These are phyloP conservation scores for Pteropus rufus DNA, from an alignment of 2,797 vertebrate genomes.

Conservation along the genomic window DNA sequence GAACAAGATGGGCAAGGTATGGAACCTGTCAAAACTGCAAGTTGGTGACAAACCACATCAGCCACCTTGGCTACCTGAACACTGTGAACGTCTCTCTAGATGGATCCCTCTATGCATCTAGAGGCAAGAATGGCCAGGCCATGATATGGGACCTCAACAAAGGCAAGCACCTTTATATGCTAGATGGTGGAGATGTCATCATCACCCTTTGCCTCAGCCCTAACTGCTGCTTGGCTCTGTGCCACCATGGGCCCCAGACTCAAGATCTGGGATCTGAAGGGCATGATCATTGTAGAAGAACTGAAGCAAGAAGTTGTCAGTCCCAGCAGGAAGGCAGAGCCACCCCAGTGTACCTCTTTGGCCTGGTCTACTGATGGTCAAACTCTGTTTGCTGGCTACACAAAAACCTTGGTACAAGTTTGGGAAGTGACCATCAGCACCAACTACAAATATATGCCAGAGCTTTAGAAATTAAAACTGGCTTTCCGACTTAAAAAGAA, in stretches of 20 bases:
- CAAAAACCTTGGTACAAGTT: slow-evolving; percentile 94
- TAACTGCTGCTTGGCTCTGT: slow-evolving; percentile 97
- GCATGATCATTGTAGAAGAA: slow-evolving; percentile 95
- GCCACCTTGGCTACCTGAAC: slow-evolving; percentile 92
- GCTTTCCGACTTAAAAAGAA: not conserved
- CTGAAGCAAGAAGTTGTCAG: slow-evolving; percentile 96
- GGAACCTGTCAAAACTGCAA: slow-evolving; percentile 97
- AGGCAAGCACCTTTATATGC: slow-evolving; percentile 94
- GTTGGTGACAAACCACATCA: slow-evolving; percentile 96
- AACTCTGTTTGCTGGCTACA: slow-evolving; percentile 95
- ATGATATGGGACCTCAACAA: slow-evolving; percentile 98
- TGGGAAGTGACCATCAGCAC: slow-evolving; percentile 97
- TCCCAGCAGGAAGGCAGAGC: slow-evolving; percentile 94
- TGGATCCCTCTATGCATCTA: slow-evolving; percentile 93
- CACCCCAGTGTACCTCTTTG: slow-evolving; percentile 91
- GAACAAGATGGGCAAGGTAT: slow-evolving; percentile 95
- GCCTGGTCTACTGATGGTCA: slow-evolving; percentile 96
- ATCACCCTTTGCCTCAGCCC: slow-evolving; percentile 96
- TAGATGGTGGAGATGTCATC: slow-evolving; percentile 93
- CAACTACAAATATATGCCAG: slow-evolving; percentile 81
- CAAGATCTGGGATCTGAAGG: slow-evolving; percentile 97
- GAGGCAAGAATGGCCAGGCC: slow-evolving; percentile 95
- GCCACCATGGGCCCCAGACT: slow-evolving; percentile 95
- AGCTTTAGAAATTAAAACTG: slow-evolving; percentile 37
- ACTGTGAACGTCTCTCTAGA: slow-evolving; percentile 94